These are phyloP conservation scores for Crotalus helleri DNA, from an alignment of 2,113 vertebrate genomes.

Conservation along the genomic window DNA sequence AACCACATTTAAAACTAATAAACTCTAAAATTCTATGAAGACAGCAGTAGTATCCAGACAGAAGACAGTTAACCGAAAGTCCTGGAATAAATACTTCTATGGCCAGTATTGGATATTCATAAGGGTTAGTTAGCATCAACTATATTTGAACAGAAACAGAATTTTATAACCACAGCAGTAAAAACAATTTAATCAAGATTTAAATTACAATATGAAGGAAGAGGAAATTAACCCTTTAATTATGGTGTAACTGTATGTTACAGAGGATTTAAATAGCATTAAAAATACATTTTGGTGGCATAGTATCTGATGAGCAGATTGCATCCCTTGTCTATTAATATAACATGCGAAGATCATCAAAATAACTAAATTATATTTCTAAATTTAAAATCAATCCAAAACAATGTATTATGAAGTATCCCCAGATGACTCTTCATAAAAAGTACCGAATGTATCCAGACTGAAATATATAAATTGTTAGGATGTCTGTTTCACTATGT, in stretches of 20 bases:
- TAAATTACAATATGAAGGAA: neutral
- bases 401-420: neutral
- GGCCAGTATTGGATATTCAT: neutral
- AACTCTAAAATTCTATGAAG: neutral
- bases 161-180: neutral
- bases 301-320: neutral
- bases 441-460: neutral
- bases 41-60: neutral
- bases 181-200: neutral
- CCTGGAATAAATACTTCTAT: neutral
- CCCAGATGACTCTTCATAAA: neutral
- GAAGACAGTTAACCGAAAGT: neutral
- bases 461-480: neutral
- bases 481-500: neutral
- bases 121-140: neutral
- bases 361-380: neutral
- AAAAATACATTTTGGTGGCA: neutral
- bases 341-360: neutral
- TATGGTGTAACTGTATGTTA: neutral
- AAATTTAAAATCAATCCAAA: neutral
- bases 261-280: neutral
- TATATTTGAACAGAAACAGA: neutral
- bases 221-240: neutral
- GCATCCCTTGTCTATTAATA: neutral
- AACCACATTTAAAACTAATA: neutral